Percentiles rank a stretch among this genome's conserved stretches.
Conservation (phyloP, 2,888 invertebrate genomes). For the Phymatocera aterrima region DNA sequence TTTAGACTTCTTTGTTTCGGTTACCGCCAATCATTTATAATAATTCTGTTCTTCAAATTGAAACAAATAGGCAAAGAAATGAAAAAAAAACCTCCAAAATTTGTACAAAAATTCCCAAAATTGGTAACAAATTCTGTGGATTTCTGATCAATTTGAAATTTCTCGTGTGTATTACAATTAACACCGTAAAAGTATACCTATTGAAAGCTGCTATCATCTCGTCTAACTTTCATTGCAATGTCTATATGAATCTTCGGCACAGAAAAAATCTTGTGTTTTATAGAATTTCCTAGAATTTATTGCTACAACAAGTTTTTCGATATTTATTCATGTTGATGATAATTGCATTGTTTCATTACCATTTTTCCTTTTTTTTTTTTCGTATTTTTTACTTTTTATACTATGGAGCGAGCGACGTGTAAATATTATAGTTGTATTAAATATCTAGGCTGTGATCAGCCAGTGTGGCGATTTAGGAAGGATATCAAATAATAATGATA, state of each 20-base stretch:
- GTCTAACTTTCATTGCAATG: not conserved
- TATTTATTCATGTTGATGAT: not conserved
- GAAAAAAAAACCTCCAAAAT: too few relatives aligned
- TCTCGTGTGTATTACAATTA: too few relatives aligned
- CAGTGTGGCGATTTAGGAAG: not conserved
- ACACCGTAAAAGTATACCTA: too few relatives aligned
- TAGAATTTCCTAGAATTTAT: not conserved
- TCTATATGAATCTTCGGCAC: not conserved
- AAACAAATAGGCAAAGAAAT: too few relatives aligned
- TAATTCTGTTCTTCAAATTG: too few relatives aligned
- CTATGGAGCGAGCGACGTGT: slow-evolving; percentile 7
- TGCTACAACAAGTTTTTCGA: not conserved
- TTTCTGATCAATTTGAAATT: too few relatives aligned
- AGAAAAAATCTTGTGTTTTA: too few relatives aligned
- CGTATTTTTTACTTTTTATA: not conserved
- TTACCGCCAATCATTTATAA: too few relatives aligned
- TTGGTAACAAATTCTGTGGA: too few relatives aligned
- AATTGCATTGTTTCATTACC: not conserved
- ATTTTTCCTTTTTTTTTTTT: slow-evolving; percentile 1
- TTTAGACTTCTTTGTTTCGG: too few relatives aligned
- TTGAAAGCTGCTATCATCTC: too few relatives aligned
- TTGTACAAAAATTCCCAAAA: too few relatives aligned
- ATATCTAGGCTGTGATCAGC: slow-evolving; percentile 26
- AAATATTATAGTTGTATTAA: slow-evolving; percentile 15
- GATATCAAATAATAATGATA: not conserved